Evolutionary conservation across 2,888 invertebrate species (phyloP).

Genomic region (Eupeodes latifasciatus): DNA sequence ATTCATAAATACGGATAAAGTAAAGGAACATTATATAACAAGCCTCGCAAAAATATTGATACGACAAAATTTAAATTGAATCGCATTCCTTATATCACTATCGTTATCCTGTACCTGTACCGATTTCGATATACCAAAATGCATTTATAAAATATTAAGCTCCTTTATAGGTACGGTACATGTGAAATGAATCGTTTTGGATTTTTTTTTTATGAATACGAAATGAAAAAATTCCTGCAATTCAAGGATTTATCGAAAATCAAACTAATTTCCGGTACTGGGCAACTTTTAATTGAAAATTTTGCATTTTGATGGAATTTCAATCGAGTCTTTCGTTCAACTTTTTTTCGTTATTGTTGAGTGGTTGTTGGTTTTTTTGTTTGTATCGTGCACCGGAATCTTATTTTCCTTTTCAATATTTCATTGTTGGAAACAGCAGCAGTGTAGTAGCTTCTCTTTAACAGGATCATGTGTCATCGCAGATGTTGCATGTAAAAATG

Average conservation of each 20-base stretch:
- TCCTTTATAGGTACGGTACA: not conserved
- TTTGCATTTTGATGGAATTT: conserved; percentile 84
- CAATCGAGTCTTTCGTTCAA: conserved; percentile 52
- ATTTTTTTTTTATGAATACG: not conserved
- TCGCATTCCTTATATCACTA: conserved; percentile 10
- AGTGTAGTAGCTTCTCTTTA: conserved; percentile 5
- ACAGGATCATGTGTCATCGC: conserved; percentile 65
- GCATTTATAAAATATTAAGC: not conserved
- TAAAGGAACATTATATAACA: not conserved
- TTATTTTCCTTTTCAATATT: conserved; percentile 39
- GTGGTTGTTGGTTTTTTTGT: not conserved
- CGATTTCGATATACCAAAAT: not conserved
- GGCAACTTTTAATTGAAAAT: conserved; percentile 84
- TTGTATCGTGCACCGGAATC: not conserved
- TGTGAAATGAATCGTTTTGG: not conserved
- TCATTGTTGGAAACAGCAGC: conserved; percentile 33
- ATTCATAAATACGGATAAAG: too few relatives aligned
- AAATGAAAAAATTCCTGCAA: conserved; percentile 23
- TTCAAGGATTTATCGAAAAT: conserved; percentile 73
- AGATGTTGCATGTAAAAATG: not conserved
- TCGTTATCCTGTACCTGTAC: not conserved
- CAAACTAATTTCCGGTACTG: conserved; percentile 76
- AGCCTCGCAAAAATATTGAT: conserved; percentile 45
- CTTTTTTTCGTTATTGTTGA: conserved; percentile 22
- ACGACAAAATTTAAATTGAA: conserved; percentile 64